phyloP scores from a whole-genome alignment of 2,797 vertebrate species.

The Oophaga sylvatica region DNA sequence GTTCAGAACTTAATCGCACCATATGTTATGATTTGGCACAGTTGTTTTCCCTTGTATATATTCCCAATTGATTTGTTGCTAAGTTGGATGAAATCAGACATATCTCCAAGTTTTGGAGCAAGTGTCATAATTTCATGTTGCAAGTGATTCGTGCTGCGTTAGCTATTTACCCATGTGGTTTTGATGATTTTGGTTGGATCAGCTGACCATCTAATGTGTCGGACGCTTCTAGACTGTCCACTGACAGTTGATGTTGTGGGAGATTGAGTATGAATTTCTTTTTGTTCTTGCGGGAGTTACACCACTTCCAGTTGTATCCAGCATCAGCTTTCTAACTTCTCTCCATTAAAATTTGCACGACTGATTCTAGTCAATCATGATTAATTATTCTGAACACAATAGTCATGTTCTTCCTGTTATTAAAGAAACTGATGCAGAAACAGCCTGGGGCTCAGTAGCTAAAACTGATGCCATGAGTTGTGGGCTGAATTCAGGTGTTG shows the following conservation, averaged over 20 bases:
- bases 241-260: no score
- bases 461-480: background rate
- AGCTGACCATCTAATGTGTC: no score
- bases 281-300: no score
- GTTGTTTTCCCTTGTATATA: background rate
- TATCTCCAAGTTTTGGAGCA: background rate
- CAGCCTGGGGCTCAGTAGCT: background rate
- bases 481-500: background rate
- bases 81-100: background rate
- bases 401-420: background rate
- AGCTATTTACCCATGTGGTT: no score
- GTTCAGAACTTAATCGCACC: no score
- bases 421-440: background rate
- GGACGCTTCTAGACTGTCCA: no score
- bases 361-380: background rate
- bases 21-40: background rate
- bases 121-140: background rate
- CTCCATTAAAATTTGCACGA: no score
- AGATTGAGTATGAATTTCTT: no score
- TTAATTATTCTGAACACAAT: conserved; percentile 23
- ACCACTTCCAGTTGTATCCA: no score
- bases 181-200: no score
- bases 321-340: no score
- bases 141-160: no score
- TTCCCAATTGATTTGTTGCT: background rate